Percentiles rank a stretch among this genome's conserved stretches.
phyloP scores from a whole-genome alignment of 2,113 vertebrate species.

The Miniopterus natalensis region DNA sequence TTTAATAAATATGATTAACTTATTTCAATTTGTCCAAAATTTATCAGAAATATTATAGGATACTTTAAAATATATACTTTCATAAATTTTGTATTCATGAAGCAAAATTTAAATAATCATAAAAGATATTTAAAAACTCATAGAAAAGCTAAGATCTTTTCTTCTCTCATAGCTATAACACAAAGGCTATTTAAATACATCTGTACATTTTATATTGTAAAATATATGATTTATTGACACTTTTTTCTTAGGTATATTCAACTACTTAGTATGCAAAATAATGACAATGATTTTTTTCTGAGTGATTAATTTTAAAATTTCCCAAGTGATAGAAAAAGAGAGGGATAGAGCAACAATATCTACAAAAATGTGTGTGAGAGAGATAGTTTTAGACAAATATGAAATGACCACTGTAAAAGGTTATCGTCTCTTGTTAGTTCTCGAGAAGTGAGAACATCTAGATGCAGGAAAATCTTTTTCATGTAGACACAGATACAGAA shows the following conservation, averaged over 20 bases:
- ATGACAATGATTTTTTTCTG: not conserved
- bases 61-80: not conserved
- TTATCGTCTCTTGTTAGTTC: not conserved
- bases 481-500: not conserved
- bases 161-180: not conserved
- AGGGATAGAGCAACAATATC: not conserved
- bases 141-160: not conserved
- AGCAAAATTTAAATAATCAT: not conserved
- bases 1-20: slow-evolving; percentile 8
- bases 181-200: not conserved
- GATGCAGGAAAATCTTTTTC: not conserved
- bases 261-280: not conserved
- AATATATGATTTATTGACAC: not conserved
- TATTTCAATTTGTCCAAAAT: slow-evolving; percentile 17
- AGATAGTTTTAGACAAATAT: not conserved
- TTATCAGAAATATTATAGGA: slow-evolving; percentile 39
- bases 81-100: slow-evolving; percentile 34
- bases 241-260: slow-evolving; percentile 4
- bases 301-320: slow-evolving; percentile 25
- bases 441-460: not conserved
- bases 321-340: not conserved
- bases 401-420: not conserved
- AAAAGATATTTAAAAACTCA: slow-evolving; percentile 35
- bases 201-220: not conserved
- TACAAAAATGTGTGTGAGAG: not conserved